Conservation (phyloP, 2,888 invertebrate species). For the Hololepta plana region DNA sequence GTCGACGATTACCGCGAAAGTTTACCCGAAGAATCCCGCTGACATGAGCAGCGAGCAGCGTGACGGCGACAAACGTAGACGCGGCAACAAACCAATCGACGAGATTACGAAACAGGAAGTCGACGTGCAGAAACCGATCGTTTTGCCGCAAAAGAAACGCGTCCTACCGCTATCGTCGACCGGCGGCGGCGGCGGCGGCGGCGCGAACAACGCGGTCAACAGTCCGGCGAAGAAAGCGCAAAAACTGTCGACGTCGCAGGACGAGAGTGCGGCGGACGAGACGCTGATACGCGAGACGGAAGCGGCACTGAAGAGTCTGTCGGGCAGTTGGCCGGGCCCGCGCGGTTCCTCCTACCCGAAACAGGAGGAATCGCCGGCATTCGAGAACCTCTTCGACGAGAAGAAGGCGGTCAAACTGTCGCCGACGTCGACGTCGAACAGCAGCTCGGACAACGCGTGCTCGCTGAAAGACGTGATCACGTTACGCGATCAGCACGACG, state of each 20-base stretch:
- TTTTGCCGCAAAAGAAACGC: conserved; percentile 41
- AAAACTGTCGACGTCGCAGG: conserved; percentile 26
- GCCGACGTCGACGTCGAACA: conserved; percentile 42
- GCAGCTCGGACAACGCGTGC: conserved; percentile 39
- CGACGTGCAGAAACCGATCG: conserved; percentile 24
- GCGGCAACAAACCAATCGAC: conserved; percentile 26
- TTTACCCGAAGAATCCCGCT: conserved; percentile 16
- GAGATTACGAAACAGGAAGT: conserved; percentile 10
- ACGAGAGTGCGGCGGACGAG: conserved; percentile 45
- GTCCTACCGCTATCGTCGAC: conserved; percentile 23
- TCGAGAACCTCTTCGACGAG: conserved; percentile 72
- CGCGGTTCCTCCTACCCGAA: conserved; percentile 42
- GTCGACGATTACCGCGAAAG: conserved; percentile 20
- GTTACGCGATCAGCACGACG: conserved; percentile 23
- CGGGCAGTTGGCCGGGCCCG: conserved; percentile 67
- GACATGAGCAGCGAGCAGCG: conserved; percentile 12
- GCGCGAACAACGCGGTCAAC: conserved; percentile 5
- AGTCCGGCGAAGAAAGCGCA: conserved; percentile 26
- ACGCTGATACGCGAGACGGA: conserved; percentile 75
- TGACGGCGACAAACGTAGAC: conserved; percentile 24
- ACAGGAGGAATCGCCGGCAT: conserved; percentile 62
- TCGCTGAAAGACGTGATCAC: conserved; percentile 48
- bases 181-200: conserved; percentile 7
- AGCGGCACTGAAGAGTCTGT: conserved; percentile 70
- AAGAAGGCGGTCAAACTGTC: conserved; percentile 50